Conservation (phyloP, 2,113 vertebrate species). For the Plectropomus leopardus region DNA sequence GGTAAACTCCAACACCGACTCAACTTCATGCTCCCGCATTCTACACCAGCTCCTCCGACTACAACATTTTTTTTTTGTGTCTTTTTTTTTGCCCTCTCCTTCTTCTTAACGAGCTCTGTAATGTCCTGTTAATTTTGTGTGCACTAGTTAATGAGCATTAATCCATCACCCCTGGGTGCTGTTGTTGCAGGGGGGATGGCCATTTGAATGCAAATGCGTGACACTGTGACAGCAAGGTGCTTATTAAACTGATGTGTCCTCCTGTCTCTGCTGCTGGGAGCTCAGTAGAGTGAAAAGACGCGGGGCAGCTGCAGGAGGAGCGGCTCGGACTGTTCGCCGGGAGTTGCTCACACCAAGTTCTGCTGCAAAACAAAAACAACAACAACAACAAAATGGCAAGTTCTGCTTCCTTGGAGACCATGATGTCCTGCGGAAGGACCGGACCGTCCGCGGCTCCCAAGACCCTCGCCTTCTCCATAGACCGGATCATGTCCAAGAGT, state of each 20-base stretch:
- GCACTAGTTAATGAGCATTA: constrained; percentile 93
- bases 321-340: constrained; percentile 73
- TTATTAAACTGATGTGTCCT: constrained; percentile 94
- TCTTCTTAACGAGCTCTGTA: constrained; percentile 84
- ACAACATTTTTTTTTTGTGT: constrained; percentile 45
- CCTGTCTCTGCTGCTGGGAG: constrained; percentile 85
- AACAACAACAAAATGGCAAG: constrained; percentile 86
- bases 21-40: constrained; percentile 46
- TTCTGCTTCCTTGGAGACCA: constrained; percentile 92
- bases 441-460: constrained; percentile 91
- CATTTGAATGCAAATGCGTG: constrained; percentile 95
- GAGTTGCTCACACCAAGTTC: constrained; percentile 85
- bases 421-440: constrained; percentile 89
- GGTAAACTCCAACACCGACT: constrained; percentile 79
- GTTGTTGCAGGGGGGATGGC: constrained; percentile 88
- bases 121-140: constrained; percentile 90
- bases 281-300: constrained; percentile 87
- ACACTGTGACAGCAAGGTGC: constrained; percentile 91
- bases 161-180: constrained; percentile 93
- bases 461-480: constrained; percentile 97
- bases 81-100: constrained; percentile 16
- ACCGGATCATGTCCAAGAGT: constrained; percentile 98
- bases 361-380: constrained; percentile 33
- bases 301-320: constrained; percentile 78
- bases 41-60: constrained; percentile 29